A percentile compares a stretch with the other conserved stretches of the same genome.
phyloP scores from a whole-genome alignment of 2,113 vertebrate species.

The Eurypyga helias region DNA sequence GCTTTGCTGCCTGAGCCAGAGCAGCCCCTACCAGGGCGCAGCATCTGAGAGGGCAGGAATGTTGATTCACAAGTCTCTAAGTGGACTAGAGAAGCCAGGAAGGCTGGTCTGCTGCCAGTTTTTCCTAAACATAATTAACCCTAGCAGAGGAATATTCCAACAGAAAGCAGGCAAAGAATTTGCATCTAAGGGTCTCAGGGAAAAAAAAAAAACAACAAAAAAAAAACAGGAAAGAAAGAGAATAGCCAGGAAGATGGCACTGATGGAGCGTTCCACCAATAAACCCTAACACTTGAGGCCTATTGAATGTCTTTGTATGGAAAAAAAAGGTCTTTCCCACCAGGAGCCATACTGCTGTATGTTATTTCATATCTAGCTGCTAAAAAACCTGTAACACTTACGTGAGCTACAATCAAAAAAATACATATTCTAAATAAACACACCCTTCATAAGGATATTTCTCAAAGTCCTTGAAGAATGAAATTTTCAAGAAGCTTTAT shows the following conservation, averaged over 20 bases:
- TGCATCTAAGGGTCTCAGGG: background rate
- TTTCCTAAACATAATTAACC: background rate
- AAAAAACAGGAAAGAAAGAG: too few species aligned
- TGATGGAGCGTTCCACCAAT: background rate
- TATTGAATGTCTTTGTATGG: background rate
- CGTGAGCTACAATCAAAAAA: background rate
- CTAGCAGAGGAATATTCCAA: background rate
- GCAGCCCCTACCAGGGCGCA: background rate
- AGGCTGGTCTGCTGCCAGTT: background rate
- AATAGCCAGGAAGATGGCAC: background rate
- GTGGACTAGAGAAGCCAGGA: slow-evolving; percentile 23
- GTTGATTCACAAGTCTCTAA: slow-evolving; percentile 10
- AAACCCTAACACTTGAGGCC: background rate
- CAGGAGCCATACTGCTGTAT: background rate
- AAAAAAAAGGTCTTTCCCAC: background rate
- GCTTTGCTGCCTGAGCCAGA: background rate
- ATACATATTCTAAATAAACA: background rate
- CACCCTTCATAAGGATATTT: background rate
- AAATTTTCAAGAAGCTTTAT: background rate
- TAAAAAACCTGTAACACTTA: background rate
- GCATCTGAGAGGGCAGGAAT: slow-evolving; percentile 8
- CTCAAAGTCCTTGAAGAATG: background rate
- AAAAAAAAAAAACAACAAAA: background rate
- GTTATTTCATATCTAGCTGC: background rate
- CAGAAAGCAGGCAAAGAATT: background rate